phyloP scores from a whole-genome alignment of 35 echinoderm and acorn worm species.

The Nesometra sesokonis region DNA sequence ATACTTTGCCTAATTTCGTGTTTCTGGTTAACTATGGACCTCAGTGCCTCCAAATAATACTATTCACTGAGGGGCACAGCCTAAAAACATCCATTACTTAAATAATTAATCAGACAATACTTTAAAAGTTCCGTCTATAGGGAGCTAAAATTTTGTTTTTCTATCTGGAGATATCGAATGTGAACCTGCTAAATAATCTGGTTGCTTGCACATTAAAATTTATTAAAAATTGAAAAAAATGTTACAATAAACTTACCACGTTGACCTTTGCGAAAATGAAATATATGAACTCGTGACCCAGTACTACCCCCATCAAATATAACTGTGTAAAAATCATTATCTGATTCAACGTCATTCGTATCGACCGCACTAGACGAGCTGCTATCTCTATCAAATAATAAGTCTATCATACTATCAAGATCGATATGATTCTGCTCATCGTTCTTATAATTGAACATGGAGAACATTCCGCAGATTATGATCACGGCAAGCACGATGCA shows the following conservation, averaged over 20 bases:
- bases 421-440: not conserved
- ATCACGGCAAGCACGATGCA: not conserved
- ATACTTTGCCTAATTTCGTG: too few relatives aligned
- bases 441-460: not conserved
- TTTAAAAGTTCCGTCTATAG: too few relatives aligned
- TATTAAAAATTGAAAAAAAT: too few relatives aligned
- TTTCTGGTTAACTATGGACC: too few relatives aligned
- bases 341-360: not conserved
- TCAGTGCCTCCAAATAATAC: too few relatives aligned
- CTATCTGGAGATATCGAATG: too few relatives aligned
- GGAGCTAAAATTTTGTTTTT: too few relatives aligned
- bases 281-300: slow-evolving; percentile 79
- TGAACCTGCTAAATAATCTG: too few relatives aligned
- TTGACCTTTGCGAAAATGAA: slow-evolving; percentile 53
- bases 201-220: too few relatives aligned
- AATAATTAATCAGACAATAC: too few relatives aligned
- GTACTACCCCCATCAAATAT: slow-evolving; percentile 99
- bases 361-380: not conserved
- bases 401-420: not conserved
- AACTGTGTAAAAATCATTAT: slow-evolving; percentile 71
- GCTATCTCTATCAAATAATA: not conserved
- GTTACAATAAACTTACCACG: slow-evolving; percentile 13
- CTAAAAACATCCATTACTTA: too few relatives aligned
- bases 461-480: not conserved
- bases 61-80: too few relatives aligned